Conservation (phyloP, 2,797 vertebrate species). For the Amazonetta brasiliensis region DNA sequence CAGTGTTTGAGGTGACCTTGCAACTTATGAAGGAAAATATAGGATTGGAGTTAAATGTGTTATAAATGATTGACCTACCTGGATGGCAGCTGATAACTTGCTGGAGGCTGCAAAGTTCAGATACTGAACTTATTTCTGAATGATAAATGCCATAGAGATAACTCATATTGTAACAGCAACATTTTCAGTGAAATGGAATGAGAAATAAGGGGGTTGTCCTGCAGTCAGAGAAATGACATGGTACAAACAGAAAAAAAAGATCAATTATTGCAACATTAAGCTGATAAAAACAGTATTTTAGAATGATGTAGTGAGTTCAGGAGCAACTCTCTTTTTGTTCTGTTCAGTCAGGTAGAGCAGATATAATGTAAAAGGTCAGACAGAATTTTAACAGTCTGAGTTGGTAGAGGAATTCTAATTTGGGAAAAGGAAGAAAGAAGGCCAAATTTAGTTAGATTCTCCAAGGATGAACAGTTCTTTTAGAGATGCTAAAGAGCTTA, state of each 20-base stretch:
- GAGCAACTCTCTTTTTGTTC: not conserved
- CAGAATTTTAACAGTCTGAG: not conserved
- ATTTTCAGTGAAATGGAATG: not conserved
- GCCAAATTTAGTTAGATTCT: not conserved
- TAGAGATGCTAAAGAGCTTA: not conserved
- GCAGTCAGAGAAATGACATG: not conserved
- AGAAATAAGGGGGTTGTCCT: not conserved
- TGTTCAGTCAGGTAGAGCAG: not conserved
- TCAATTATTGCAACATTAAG: slow-evolving; percentile 3
- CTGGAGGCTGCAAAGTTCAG: slow-evolving; percentile 41
- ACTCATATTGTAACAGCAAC: not conserved
- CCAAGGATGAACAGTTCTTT: not conserved
- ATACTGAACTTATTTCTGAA: slow-evolving; percentile 37
- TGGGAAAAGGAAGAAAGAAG: not conserved
- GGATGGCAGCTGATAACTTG: slow-evolving; percentile 29
- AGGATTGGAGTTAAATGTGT: not conserved
- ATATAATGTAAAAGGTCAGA: not conserved
- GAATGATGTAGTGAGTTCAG: not conserved
- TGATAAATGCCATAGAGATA: not conserved
- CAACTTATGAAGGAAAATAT: slow-evolving; percentile 41
- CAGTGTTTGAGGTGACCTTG: slow-evolving; percentile 53
- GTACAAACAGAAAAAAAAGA: slow-evolving; percentile 13
- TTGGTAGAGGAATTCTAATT: not conserved
- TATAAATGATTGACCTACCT: slow-evolving; percentile 58
- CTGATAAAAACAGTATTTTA: not conserved